Percentiles rank a stretch among this genome's conserved stretches.
These are phyloP conservation scores for Scaptomyza parva DNA, from an alignment of 2,888 invertebrate genomes.

Conservation along the genomic window DNA sequence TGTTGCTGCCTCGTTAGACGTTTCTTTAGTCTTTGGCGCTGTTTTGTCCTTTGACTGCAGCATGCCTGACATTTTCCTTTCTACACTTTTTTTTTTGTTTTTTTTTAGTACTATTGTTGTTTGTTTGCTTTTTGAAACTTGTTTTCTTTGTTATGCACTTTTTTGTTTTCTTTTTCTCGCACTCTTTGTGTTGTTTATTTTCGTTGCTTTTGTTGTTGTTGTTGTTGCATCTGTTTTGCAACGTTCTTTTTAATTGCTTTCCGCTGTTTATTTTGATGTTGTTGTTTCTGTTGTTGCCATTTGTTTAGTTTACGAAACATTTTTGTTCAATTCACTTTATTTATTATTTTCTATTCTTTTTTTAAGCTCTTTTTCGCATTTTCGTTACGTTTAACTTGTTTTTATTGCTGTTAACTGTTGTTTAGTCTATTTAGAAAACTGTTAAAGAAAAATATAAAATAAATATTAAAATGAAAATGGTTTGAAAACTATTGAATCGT, in stretches of 20 bases:
- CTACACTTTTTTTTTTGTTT: constrained; percentile 8
- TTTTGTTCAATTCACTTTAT: constrained; percentile 22
- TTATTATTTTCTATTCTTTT: neutral
- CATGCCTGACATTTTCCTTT: constrained; percentile 61
- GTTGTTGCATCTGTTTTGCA: constrained; percentile 29
- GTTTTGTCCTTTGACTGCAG: constrained; percentile 42
- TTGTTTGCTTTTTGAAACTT: constrained; percentile 13
- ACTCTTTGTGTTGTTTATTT: constrained; percentile 26
- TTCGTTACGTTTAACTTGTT: constrained; percentile 1
- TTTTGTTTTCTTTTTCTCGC: constrained; percentile 18
- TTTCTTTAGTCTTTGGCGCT: constrained; percentile 47
- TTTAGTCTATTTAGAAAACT: constrained; percentile 9
- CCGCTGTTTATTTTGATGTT: constrained; percentile 22
- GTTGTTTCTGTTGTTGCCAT: constrained; percentile 30
- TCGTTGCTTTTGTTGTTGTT: constrained; percentile 13
- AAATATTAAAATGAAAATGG: neutral
- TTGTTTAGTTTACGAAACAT: constrained; percentile 44
- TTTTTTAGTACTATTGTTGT: constrained; percentile 12
- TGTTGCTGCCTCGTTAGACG: constrained; percentile 26
- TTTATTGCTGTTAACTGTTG: neutral
- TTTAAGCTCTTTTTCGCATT: constrained; percentile 21
- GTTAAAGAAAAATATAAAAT: constrained; percentile 5
- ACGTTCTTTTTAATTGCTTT: constrained; percentile 34
- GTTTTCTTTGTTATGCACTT: constrained; percentile 43
- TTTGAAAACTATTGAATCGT: neutral